A percentile compares a stretch with the other conserved stretches of the same genome.
These are phyloP conservation scores for Aphelenchoides bicaudatus DNA, from an alignment of 2,888 invertebrate species.

Conservation along the genomic window DNA sequence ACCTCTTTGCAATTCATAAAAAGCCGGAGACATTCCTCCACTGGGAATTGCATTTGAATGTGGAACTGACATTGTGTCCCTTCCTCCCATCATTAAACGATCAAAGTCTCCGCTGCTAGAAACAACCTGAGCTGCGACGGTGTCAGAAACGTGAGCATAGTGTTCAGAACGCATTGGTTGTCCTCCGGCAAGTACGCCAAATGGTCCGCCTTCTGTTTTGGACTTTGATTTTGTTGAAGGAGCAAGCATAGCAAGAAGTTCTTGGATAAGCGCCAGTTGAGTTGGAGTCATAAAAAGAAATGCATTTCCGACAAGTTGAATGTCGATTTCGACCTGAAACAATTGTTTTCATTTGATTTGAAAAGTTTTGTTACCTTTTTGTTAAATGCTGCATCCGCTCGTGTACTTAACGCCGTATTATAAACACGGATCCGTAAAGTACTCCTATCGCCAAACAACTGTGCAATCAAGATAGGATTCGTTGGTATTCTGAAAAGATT, in stretches of 20 bases:
- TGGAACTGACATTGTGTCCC: no score
- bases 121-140: no score
- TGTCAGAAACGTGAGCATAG: no score
- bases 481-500: conserved; percentile 16
- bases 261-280: conserved; percentile 28
- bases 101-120: not conserved
- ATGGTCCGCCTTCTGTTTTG: conserved; percentile 16
- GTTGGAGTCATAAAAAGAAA: conserved; percentile 34
- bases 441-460: conserved; percentile 31
- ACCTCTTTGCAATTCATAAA: no score
- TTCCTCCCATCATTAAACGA: not conserved
- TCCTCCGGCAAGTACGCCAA: conserved; percentile 24
- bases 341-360: not conserved
- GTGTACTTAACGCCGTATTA: conserved; percentile 22
- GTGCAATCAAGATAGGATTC: conserved; percentile 15
- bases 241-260: conserved; percentile 24
- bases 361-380: conserved; percentile 29
- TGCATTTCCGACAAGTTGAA: conserved; percentile 29
- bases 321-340: conserved; percentile 47
- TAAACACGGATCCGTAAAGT: conserved; percentile 32
- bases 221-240: conserved; percentile 19
- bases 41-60: no score
- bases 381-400: conserved; percentile 26
- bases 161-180: conserved; percentile 34
- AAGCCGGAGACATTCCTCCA: no score